Percentiles rank a stretch among this genome's conserved stretches.
These are phyloP conservation scores for Caenorhabditis sp. DNA, from an alignment of 2,888 invertebrate species.

Conservation along the genomic window DNA sequence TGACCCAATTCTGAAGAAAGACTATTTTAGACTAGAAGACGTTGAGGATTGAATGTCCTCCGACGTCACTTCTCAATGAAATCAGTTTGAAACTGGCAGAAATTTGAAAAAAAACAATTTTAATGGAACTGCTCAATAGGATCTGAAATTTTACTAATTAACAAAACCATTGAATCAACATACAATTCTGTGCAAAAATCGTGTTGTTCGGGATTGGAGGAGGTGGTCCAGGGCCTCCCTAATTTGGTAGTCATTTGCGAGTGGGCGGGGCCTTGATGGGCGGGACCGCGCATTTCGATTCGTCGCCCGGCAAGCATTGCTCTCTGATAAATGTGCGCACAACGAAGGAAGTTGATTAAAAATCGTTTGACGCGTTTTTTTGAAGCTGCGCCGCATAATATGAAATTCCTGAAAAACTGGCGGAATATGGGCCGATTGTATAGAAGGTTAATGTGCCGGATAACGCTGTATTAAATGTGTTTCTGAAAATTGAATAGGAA, in stretches of 20 bases:
- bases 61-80: no score
- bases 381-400: neutral
- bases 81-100: no score
- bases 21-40: no score
- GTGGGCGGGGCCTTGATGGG: conserved; percentile 38
- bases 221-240: conserved; percentile 21
- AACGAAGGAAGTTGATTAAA: conserved; percentile 20
- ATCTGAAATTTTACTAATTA: no score
- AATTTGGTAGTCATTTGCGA: conserved; percentile 56
- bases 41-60: no score
- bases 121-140: no score
- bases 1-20: no score
- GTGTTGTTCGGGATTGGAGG: conserved; percentile 35
- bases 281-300: conserved; percentile 28
- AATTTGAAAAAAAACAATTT: no score
- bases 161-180: no score
- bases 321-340: neutral
- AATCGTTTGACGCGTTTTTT: conserved; percentile 36
- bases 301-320: neutral
- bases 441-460: neutral
- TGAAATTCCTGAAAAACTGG: neutral
- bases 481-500: neutral
- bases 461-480: neutral
- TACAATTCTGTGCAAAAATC: no score
- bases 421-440: neutral